phyloP scores from a whole-genome alignment of 1,140 invertebrate genomes.

The Drosophila nasuta region DNA sequence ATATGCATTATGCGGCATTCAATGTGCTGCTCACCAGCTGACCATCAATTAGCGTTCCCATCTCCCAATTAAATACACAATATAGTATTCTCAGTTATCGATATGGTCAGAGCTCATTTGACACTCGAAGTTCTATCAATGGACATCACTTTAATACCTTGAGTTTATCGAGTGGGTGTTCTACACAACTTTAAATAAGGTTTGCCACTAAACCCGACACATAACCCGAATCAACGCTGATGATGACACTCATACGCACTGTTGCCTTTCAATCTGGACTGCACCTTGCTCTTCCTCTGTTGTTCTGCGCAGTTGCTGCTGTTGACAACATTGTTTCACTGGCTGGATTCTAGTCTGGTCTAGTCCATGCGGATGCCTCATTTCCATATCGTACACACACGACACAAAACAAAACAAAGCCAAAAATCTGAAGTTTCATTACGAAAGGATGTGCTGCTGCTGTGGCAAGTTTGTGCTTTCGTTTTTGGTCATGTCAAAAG shows the following conservation, averaged over 20 bases:
- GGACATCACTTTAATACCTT: background rate
- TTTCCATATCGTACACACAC: slow-evolving; percentile 66
- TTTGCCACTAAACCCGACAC: slow-evolving; percentile 18
- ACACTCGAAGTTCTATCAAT: background rate
- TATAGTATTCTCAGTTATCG: slow-evolving; percentile 10
- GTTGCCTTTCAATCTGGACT: slow-evolving; percentile 68
- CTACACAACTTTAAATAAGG: slow-evolving; percentile 11
- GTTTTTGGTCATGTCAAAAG: slow-evolving; percentile 69
- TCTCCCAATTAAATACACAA: slow-evolving; percentile 33
- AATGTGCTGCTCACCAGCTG: background rate
- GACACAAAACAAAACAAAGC: slow-evolving; percentile 50
- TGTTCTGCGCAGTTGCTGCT: slow-evolving; percentile 46
- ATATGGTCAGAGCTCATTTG: background rate
- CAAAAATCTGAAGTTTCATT: slow-evolving; percentile 80
- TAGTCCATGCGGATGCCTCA: slow-evolving; percentile 50
- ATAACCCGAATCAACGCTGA: slow-evolving; percentile 67
- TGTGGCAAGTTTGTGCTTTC: slow-evolving; percentile 49
- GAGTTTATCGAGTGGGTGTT: background rate
- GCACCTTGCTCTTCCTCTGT: slow-evolving; percentile 18
- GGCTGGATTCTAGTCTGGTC: slow-evolving; percentile 3
- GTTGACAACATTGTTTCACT: slow-evolving; percentile 80
- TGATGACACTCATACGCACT: slow-evolving; percentile 83
- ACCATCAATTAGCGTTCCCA: slow-evolving; percentile 40
- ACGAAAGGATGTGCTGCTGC: slow-evolving; percentile 47
- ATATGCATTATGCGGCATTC: slow-evolving; percentile 10